Evolutionary conservation across 2,113 vertebrate species (phyloP).

Genomic region (Kryptolebias marmoratus): DNA sequence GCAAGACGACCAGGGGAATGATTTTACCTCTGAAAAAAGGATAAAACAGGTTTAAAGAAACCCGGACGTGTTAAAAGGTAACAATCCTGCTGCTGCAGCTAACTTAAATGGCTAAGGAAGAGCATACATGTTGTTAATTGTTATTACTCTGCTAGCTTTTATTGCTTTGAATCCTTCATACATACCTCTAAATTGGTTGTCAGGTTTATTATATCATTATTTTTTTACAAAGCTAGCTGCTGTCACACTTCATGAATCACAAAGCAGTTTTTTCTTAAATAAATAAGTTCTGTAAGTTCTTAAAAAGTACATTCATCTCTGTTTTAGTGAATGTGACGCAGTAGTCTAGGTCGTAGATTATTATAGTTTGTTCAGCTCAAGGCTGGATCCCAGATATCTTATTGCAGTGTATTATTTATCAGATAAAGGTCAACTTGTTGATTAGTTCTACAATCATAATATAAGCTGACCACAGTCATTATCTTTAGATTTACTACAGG

Average conservation of each 20-base stretch:
- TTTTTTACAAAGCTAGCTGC: background rate
- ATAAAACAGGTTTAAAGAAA: conserved; percentile 47
- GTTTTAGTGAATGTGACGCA: background rate
- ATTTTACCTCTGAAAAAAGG: conserved; percentile 7
- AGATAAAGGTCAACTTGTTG: background rate
- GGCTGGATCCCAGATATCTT: background rate
- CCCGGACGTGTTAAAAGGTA: conserved; percentile 77
- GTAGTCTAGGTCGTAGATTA: background rate
- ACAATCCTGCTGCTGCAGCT: conserved; percentile 24
- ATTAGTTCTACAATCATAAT: background rate
- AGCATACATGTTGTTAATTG: background rate
- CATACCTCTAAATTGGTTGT: background rate
- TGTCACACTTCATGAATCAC: background rate
- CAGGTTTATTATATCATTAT: background rate
- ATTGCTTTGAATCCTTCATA: background rate
- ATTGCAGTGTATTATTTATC: background rate
- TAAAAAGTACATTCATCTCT: background rate
- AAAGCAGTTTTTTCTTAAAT: background rate
- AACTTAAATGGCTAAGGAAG: background rate
- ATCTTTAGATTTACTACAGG: background rate
- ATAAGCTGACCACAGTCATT: background rate
- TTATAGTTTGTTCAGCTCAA: background rate
- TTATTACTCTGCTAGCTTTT: background rate
- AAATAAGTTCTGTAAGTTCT: background rate
- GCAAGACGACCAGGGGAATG: background rate